Conservation (phyloP, 2,888 invertebrate species). For the Cactoblastis cactorum region DNA sequence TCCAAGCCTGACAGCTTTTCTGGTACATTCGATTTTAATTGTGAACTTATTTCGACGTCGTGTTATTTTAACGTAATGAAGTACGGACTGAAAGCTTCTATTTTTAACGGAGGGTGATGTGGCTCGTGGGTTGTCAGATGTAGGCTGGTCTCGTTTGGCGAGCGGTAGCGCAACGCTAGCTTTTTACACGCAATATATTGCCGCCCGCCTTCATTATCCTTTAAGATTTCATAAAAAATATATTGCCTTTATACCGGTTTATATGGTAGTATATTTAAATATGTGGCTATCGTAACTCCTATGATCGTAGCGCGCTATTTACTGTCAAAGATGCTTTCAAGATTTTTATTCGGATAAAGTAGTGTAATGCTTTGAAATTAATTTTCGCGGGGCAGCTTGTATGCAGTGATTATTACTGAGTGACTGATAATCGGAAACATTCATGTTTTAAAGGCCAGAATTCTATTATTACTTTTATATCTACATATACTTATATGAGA, state of each 20-base stretch:
- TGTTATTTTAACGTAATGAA: constrained; percentile 28
- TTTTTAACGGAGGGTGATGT: constrained; percentile 30
- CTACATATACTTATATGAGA: too few species aligned
- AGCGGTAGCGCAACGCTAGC: constrained; percentile 18
- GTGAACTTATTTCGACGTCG: background rate
- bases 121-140: background rate
- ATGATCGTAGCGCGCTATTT: background rate
- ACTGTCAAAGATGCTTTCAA: background rate
- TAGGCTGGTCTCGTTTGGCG: background rate
- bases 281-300: background rate
- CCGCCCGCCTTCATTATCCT: constrained; percentile 25
- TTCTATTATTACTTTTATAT: too few species aligned
- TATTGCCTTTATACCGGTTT: constrained; percentile 21
- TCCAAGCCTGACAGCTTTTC: constrained; percentile 18
- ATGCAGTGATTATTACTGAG: too few species aligned
- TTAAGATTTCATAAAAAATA: constrained; percentile 25
- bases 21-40: constrained; percentile 24
- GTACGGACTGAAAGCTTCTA: constrained; percentile 43
- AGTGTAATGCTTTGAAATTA: background rate
- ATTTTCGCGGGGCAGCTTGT: too few species aligned
- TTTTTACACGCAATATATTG: constrained; percentile 26
- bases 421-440: too few species aligned
- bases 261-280: constrained; percentile 23
- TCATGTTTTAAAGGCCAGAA: too few species aligned
- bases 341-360: background rate